Conservation (phyloP, 2,888 invertebrate species). For the Epirrhoe tristata region DNA sequence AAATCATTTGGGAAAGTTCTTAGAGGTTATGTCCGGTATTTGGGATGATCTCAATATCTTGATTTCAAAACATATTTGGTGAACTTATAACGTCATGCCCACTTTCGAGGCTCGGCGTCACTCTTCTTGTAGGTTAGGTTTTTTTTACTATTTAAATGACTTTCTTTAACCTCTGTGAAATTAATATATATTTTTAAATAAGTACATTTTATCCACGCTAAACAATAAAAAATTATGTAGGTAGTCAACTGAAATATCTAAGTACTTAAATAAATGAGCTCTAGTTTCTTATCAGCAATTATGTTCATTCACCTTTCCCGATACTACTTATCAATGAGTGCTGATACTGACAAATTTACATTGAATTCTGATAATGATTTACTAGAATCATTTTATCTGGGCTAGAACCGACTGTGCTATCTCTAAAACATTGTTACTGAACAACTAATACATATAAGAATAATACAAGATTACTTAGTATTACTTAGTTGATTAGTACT, state of each 20-base stretch:
- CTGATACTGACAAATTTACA: constrained; percentile 17
- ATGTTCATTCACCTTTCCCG: constrained; percentile 47
- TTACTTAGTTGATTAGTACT: no score
- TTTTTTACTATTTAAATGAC: no score
- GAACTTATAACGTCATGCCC: background rate
- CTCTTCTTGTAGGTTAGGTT: no score
- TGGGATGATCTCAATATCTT: constrained; percentile 3
- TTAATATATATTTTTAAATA: no score
- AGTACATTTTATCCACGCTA: no score
- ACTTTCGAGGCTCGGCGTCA: background rate
- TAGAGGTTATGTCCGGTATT: constrained; percentile 27
- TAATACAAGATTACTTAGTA: background rate
- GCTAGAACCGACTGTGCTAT: constrained; percentile 26
- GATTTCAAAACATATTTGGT: background rate
- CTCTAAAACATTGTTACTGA: background rate
- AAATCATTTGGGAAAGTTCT: constrained; percentile 20
- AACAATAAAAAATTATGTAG: background rate
- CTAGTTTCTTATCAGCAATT: constrained; percentile 40
- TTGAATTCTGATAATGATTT: constrained; percentile 23
- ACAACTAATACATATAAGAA: background rate
- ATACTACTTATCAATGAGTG: constrained; percentile 35
- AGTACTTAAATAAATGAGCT: background rate
- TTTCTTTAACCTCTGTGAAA: no score
- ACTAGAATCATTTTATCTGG: no score
- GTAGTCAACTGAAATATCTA: no score